phyloP scores from a whole-genome alignment of 2,888 invertebrate genomes.

The Argyresthia goedartella region DNA sequence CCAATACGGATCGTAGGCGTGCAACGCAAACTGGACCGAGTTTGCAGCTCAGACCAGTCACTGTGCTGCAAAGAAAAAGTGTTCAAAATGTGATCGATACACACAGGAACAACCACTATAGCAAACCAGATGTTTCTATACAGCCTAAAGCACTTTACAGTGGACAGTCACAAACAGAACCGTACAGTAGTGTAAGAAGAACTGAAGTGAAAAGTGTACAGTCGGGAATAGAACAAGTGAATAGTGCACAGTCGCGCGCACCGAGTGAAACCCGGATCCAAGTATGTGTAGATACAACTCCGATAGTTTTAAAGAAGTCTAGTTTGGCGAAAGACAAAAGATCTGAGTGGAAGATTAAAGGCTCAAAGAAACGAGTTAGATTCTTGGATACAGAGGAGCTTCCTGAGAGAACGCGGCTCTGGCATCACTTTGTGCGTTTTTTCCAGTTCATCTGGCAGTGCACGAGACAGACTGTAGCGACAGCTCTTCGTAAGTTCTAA shows the following conservation, averaged over 20 bases:
- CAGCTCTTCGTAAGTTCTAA: slow-evolving; percentile 46
- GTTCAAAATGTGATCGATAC: slow-evolving; percentile 28
- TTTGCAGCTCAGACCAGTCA: slow-evolving; percentile 23
- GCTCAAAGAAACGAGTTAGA: slow-evolving; percentile 47
- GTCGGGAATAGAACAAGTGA: too few species aligned
- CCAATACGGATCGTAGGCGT: slow-evolving; percentile 1
- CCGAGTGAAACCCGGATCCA: too few species aligned
- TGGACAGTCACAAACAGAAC: too few species aligned
- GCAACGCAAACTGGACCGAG: neutral
- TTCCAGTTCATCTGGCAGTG: slow-evolving; percentile 44
- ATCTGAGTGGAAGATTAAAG: slow-evolving; percentile 24
- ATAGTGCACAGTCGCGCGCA: slow-evolving; percentile 44
- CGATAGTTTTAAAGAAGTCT: too few species aligned
- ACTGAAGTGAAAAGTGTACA: too few species aligned
- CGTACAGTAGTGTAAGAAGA: too few species aligned
- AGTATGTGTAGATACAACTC: too few species aligned
- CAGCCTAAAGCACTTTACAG: too few species aligned
- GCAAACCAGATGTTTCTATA: too few species aligned
- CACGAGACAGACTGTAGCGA: slow-evolving; percentile 33
- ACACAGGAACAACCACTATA: too few species aligned
- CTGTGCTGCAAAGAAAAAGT: slow-evolving; percentile 24
- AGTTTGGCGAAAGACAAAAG: slow-evolving; percentile 43
- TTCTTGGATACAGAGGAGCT: slow-evolving; percentile 37
- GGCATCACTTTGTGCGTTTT: slow-evolving; percentile 37
- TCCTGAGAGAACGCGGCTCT: slow-evolving; percentile 28